Base-by-base conservation (phyloP, 2,888 invertebrate genomes). In the Aphelenchoides bicaudatus region DNA sequence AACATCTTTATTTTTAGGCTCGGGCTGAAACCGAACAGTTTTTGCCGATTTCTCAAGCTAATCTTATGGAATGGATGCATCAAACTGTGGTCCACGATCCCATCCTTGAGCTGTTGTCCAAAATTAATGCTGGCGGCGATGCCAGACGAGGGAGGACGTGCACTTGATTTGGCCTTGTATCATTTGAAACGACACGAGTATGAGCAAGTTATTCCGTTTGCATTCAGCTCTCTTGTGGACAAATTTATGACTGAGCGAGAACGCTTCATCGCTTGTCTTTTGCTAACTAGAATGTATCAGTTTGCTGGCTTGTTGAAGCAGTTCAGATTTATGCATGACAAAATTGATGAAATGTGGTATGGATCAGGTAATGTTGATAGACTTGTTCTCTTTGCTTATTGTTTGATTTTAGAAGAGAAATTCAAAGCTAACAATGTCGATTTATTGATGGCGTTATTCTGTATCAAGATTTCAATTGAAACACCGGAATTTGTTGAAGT, bases 1-100 rank as follows among this genome's bases (percentile, higher is more conserved):
- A 34, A 34, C n/a, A 10, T n/a, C 10, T 10, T 34, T 34, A n/a
- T 19, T 43, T 43, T 6, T n/a, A 43, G 43, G 10, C 6, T 19
- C 43, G 43, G 10, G 25, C 25, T n/a, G n/a, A 43, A 8, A 19
- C 10, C 10, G 43, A 43, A 2, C 21, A 37, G n/a, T 51, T 51
- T 27, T 30, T 51, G 52, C 52, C 52, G 38, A 51, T 51, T 37
- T 51, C 52, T 2, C 52, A 38, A 2, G 10, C 37, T 2, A 47
- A 16, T 23, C n/a, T 34, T 23, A 39, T 19, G 16, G 52, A 51
- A 13, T 51, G 52, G 52, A 37, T 39, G 2, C 16, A n/a, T 21
- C 23, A 21, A 30, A 30, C 21, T 6, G 52, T 25, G 6, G 39
- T 51, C 3, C 52, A 51, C 37, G 52, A 51, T 30, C 52, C 52